Conservation (phyloP, 2,888 invertebrate genomes). For the Yponomeuta plumbellus region DNA sequence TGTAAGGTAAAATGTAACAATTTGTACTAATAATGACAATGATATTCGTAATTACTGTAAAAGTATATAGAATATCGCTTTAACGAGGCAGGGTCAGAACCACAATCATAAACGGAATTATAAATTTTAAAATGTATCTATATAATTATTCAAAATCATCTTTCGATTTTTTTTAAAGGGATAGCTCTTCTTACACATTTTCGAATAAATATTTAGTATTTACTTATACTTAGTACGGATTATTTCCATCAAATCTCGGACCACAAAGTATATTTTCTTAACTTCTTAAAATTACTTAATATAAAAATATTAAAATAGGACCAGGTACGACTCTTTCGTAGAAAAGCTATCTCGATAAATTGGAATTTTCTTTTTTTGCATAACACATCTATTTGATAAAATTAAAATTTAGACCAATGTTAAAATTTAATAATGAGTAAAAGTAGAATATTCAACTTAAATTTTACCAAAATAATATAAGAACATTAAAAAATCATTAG, state of each 20-base stretch:
- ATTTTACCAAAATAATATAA: not conserved
- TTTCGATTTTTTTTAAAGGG: conserved; percentile 28
- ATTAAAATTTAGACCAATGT: not conserved
- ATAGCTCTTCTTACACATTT: conserved; percentile 55
- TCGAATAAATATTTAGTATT: conserved; percentile 18
- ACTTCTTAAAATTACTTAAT: conserved; percentile 30
- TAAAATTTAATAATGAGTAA: not conserved
- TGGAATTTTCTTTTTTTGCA: not conserved
- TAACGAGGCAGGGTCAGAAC: conserved; percentile 73
- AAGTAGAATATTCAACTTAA: not conserved
- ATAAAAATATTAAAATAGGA: conserved; percentile 38
- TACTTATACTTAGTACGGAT: conserved; percentile 24
- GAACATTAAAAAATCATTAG: conserved; percentile 6
- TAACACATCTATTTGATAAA: not conserved
- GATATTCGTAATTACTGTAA: conserved; percentile 50
- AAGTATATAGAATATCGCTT: conserved; percentile 59
- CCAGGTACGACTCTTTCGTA: conserved; percentile 46
- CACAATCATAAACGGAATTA: conserved; percentile 59
- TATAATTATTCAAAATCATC: not conserved
- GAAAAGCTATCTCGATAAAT: conserved; percentile 58
- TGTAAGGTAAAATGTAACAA: conserved; percentile 45
- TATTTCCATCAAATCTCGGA: conserved; percentile 47
- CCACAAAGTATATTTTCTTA: conserved; percentile 61
- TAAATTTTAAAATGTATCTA: conserved; percentile 32
- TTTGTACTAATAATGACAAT: conserved; percentile 32